Base-by-base conservation (phyloP, 2,113 vertebrate species). In the Thalassoma bifasciatum region DNA sequence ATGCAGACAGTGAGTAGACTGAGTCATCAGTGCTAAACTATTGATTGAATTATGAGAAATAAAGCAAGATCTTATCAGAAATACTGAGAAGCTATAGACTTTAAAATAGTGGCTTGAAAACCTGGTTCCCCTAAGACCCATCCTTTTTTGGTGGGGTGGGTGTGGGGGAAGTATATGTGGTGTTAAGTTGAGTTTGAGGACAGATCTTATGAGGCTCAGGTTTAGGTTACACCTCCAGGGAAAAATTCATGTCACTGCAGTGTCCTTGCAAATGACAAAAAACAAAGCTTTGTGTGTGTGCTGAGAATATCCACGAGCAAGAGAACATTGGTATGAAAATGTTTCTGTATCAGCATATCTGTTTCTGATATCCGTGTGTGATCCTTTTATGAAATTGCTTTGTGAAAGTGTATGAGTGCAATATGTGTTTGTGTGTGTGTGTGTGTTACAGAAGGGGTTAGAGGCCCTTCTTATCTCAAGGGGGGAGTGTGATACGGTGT, bases 401-500 rank as follows among this genome's bases (percentile, higher is more conserved):
- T 77, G 54, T 66, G 30, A n/a, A 34, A 46, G 44, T 46, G 47
- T 74, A 61, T 65, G 62, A 71, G 52, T 63, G 58, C n/a, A n/a
- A n/a, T 71, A 10, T 73, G 60, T 42, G 38, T 73, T 57, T 42
- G 38, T 30, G 30, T 30, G 30, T 30, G 6, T 30, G 30, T 72
- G 42, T 16, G 26, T 13, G 10, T 37, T 46, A 30, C 3, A 37
- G 54, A 63, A 74, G 38, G 71, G 71, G 85, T 88, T 89, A 87
- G 85, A 82, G 79, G 81, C 68, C 88, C 88, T 9, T 67, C 72
- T 59, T 72, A 70, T 88, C 89, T 83, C 63, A 22, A 70, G 74
- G 80, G 89, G 88, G 67, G 75, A 42, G 61, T 82, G 88, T 77
- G 85, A 88, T 86, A 82, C 70, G 85, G 77, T 92, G 90, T 93